Evolutionary conservation across 2,797 vertebrate genomes (phyloP).

Genomic region (Limosa lapponica): DNA sequence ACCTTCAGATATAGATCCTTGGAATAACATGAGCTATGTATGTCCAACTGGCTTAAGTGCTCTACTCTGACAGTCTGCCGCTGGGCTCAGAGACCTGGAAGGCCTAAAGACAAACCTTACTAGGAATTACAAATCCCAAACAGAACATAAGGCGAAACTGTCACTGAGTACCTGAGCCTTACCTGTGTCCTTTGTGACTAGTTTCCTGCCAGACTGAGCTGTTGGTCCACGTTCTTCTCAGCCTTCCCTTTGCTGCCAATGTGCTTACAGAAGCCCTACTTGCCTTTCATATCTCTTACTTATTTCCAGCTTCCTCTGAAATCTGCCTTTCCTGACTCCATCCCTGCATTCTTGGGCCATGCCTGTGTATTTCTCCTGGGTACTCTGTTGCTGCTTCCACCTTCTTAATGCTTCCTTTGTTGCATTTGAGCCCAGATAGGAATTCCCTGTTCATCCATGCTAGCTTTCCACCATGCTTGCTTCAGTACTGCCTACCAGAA

Average conservation of each 20-base stretch:
- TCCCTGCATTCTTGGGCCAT: not conserved
- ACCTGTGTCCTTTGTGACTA: not conserved
- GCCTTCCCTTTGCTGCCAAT: not conserved
- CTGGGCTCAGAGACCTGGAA: not conserved
- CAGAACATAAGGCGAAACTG: not conserved
- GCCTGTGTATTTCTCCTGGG: not conserved
- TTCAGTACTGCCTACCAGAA: not conserved
- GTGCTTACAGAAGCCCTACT: not conserved
- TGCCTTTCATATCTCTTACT: not conserved
- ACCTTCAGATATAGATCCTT: not conserved
- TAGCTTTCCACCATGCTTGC: not conserved
- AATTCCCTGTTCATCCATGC: not conserved
- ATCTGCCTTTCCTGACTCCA: not conserved
- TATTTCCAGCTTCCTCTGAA: not conserved
- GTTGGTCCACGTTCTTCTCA: not conserved
- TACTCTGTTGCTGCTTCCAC: not conserved
- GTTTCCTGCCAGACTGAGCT: not conserved
- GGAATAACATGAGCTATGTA: too few relatives aligned
- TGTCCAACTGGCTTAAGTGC: not conserved
- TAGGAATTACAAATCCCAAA: not conserved
- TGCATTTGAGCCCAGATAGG: not conserved
- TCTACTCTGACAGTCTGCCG: not conserved
- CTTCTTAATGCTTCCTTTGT: not conserved
- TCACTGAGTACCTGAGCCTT: not conserved
- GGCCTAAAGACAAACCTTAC: not conserved